Evolutionary conservation across 2,797 vertebrate species (phyloP).

Genomic region (Sciurus carolinensis): DNA sequence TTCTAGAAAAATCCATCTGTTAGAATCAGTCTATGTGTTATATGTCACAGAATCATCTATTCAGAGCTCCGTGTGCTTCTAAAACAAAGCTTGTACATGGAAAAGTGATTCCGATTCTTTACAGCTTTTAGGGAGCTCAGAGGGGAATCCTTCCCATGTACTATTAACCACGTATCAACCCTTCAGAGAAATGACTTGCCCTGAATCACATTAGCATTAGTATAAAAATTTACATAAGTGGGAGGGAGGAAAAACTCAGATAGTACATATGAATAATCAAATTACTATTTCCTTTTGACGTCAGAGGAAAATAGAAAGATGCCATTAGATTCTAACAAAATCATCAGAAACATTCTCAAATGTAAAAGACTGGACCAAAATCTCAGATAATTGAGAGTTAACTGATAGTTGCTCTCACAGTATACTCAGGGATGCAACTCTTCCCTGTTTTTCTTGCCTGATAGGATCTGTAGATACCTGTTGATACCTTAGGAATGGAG

Average conservation of each 20-base stretch:
- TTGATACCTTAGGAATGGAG: background rate
- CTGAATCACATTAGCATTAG: background rate
- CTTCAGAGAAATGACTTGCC: slow-evolving; percentile 33
- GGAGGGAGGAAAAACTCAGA: background rate
- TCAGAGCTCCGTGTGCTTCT: slow-evolving; percentile 13
- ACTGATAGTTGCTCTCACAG: background rate
- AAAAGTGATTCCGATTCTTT: slow-evolving; percentile 2
- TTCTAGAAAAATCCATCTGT: slow-evolving; percentile 82
- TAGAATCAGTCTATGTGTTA: slow-evolving; percentile 61
- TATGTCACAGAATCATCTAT: slow-evolving; percentile 55
- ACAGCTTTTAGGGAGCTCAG: background rate
- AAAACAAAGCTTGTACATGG: background rate
- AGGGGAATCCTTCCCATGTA: background rate
- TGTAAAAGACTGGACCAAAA: background rate
- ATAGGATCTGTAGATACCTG: background rate
- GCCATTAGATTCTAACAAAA: background rate
- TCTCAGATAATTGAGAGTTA: background rate
- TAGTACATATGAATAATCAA: background rate
- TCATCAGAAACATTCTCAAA: background rate
- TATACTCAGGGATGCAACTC: background rate
- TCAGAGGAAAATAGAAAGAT: slow-evolving; percentile 42
- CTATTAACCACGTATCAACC: background rate
- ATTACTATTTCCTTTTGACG: slow-evolving; percentile 4
- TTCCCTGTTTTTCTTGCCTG: background rate
- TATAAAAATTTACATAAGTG: slow-evolving; percentile 4